phyloP scores from a whole-genome alignment of 1,140 invertebrate genomes.

The Meloidogyne hapla region DNA sequence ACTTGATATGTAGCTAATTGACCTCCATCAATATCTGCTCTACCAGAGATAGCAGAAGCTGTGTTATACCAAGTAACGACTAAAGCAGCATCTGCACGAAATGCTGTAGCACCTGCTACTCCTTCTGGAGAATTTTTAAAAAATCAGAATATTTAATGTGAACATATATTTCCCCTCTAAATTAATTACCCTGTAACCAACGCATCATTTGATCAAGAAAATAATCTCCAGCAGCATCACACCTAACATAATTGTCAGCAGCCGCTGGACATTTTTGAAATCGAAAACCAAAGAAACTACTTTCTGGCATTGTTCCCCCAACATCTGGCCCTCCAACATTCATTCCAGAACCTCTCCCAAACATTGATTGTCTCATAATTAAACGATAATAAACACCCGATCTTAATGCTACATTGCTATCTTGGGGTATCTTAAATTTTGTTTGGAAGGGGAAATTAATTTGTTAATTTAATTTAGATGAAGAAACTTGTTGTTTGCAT shows the following conservation, averaged over 20 bases:
- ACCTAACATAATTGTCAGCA: conserved; percentile 57
- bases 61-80: conserved; percentile 64
- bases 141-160: neutral
- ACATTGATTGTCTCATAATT: conserved; percentile 61
- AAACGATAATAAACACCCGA: conserved; percentile 62
- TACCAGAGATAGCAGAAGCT: conserved; percentile 61
- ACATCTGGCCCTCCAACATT: conserved; percentile 51
- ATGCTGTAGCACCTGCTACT: conserved; percentile 60
- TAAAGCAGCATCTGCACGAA: conserved; percentile 61
- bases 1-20: conserved; percentile 62
- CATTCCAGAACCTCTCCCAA: conserved; percentile 54
- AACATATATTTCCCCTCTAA: neutral
- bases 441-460: neutral
- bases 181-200: conserved; percentile 52
- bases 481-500: conserved; percentile 58
- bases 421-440: conserved; percentile 54
- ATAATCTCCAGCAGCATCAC: conserved; percentile 57
- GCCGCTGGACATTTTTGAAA: conserved; percentile 54
- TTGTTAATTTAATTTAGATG: neutral
- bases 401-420: conserved; percentile 50
- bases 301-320: conserved; percentile 46
- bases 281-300: conserved; percentile 56
- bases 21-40: conserved; percentile 61
- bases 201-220: conserved; percentile 63
- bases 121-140: conserved; percentile 47